Base-by-base conservation (phyloP, 64 coral and sea anemone genomes). In the Montipora efflorescens region DNA sequence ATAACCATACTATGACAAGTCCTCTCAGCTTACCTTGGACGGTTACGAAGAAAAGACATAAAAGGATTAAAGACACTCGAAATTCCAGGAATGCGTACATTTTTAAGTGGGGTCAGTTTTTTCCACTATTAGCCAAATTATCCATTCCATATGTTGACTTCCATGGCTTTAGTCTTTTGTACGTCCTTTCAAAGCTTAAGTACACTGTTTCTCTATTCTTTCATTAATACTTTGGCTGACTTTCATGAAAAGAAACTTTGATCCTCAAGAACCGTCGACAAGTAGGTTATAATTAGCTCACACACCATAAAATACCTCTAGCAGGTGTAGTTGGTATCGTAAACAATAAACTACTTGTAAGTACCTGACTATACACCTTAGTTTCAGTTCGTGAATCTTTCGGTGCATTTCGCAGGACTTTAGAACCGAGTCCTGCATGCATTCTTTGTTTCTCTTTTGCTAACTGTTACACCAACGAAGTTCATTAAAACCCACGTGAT, bases 321-420 rank as follows among this genome's bases (percentile, higher is more conserved):
- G 43, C 74, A 10, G 15, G 81, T 59, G 59, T 68, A 10, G 43
- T 45, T 19, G 59, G 79, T 13, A 84, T n/a, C 61, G 45, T 48
- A 20, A 84, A 84, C 81, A 84, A 84, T 84, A 46, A n/a, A 84
- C 59, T 48, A 84, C 81, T 48, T 36, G 79, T 23, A 59, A 43
- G 55, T 9, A 62, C 20, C 79, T 12, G 13, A 64, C 13, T 64
- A 8, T 15, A 11, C 61, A 14, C 53, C 7, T 57, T 5, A 57
- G 53, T 8, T 11, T 57, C 53, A 7, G 11, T 8, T 57, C 11
- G 6, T 51, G 48, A 0, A 23, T 25, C 7, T 20, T 81, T 11
- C 12, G n/a, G 52, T 25, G 4, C 10, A 18, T 68, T 68, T 15
- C 10, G 36, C 36, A 36, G 36, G 1, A 36, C 36, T 36, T 36